Evolutionary conservation across 1,140 invertebrate species (phyloP), one percentile per base, ranked within the genome.

Genomic region (Anoplophora glabripennis): DNA sequence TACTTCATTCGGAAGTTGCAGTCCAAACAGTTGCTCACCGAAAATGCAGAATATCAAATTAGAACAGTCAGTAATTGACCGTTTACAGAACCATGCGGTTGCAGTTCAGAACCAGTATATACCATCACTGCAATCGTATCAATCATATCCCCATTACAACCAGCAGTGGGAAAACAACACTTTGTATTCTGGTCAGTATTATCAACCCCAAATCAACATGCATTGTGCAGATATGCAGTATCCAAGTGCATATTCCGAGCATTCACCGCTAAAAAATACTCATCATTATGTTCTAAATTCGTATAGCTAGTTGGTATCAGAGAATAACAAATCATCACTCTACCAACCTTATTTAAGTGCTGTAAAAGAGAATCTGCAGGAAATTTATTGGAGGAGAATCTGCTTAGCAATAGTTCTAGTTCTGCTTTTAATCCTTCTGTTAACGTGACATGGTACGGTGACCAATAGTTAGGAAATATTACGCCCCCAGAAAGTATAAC

Each of bases 131-230:
- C 12, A 44, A 10, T 18, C 49, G 10, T 40, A 52, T 18, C 40
- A 28, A 11, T 18, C 11, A 9, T 11, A 35, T 11, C 36, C 35
- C 1, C 52, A 54, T 28, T 54, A 54, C 5, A 12, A 11, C 15
- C 1, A 17, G 1, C 52, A 54, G 28, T 54, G 52, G 52, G 52
- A 54, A 1, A 21, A 28, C 10, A 7, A 42, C 7, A 44, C 17
- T 7, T 3, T 7, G 5, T 28, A 44, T 21, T n/a, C 18, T 21
- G 18, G 12, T 8, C 36, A 44, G 14, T 18, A 45, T 4, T 17
- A 45, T 17, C 10, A 17, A 18, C 10, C 42, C 3, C 15, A 45
- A 28, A 28, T 28, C 3, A 28, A 28, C 2, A 28, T 28, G 21
- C 21, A 28, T 18, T 14, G 17, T 17, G 14, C 14, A 15, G 15